Evolutionary conservation across 37 sponge, comb jelly and placozoan species (phyloP).

Genomic region (Chondrosia reniformis): DNA sequence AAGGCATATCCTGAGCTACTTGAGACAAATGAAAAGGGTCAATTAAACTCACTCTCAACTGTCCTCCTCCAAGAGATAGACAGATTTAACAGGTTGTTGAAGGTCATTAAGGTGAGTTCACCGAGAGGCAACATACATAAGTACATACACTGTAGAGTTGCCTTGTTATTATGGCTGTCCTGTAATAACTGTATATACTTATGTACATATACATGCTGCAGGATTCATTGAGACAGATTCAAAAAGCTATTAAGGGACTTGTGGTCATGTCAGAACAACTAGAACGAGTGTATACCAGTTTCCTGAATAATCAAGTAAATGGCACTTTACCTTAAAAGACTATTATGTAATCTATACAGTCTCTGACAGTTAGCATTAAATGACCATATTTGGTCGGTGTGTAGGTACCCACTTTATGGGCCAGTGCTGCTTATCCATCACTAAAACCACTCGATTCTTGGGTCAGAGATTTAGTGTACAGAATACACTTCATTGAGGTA

Average conservation of each 20-base stretch:
- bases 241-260: conserved; percentile 98
- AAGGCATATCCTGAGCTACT: conserved; percentile 74
- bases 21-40: conserved; percentile 86
- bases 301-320: conserved; percentile 74
- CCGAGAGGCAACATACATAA: too few relatives aligned
- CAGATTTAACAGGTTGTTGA: conserved; percentile 90
- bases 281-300: conserved; percentile 92
- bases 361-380: neutral
- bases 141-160: too few relatives aligned
- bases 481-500: conserved; percentile 90
- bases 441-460: conserved; percentile 95
- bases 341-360: neutral
- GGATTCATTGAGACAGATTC: conserved; percentile 77
- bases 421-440: conserved; percentile 95
- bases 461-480: conserved; percentile 90
- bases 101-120: conserved; percentile 75
- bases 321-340: neutral
- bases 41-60: conserved; percentile 91
- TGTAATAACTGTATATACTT: neutral
- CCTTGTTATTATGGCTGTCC: too few relatives aligned
- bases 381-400: neutral
- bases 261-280: conserved; percentile 98
- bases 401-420: conserved; percentile 92
- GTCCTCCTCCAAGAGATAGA: conserved; percentile 92
- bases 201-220: conserved; percentile 5